A percentile compares a stretch with the other conserved stretches of the same genome.
These are phyloP conservation scores for Pissodes strobi DNA, from an alignment of 1,140 invertebrate genomes.

Conservation along the genomic window DNA sequence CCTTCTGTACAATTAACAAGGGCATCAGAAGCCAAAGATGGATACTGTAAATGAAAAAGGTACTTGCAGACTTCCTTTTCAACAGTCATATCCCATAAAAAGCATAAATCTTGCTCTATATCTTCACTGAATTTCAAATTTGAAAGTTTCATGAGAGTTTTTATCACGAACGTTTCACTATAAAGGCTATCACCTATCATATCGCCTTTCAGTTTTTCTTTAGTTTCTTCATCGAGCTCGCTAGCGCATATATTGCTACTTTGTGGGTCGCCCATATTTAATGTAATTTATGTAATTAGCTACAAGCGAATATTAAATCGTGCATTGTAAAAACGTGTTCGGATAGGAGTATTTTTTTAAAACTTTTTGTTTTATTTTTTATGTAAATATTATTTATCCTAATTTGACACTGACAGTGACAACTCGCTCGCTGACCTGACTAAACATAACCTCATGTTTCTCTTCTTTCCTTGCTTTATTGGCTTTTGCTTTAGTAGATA, in stretches of 20 bases:
- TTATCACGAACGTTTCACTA: constrained; percentile 73
- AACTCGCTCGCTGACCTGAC: too few relatives aligned
- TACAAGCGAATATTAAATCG: too few relatives aligned
- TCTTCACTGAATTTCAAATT: constrained; percentile 57
- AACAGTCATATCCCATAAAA: constrained; percentile 78
- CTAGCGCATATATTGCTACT: constrained; percentile 39
- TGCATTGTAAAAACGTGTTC: too few relatives aligned
- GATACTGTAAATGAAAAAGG: constrained; percentile 66
- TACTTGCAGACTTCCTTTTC: constrained; percentile 72
- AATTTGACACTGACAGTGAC: too few relatives aligned
- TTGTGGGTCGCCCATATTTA: constrained; percentile 5
- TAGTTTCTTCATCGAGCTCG: constrained; percentile 57
- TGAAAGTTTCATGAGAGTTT: constrained; percentile 64
- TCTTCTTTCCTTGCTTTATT: too few relatives aligned
- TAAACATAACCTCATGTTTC: too few relatives aligned
- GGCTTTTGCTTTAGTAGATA: too few relatives aligned
- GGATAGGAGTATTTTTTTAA: too few relatives aligned
- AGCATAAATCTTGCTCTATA: constrained; percentile 72
- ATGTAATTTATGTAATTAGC: neutral
- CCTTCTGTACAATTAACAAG: constrained; percentile 57
- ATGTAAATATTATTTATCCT: too few relatives aligned
- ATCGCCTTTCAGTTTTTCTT: constrained; percentile 67
- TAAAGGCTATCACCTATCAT: constrained; percentile 75
- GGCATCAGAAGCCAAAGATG: constrained; percentile 61
- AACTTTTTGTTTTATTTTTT: too few relatives aligned